These are phyloP conservation scores for Poecilus cupreus DNA, from an alignment of 2,888 invertebrate genomes.

Conservation along the genomic window DNA sequence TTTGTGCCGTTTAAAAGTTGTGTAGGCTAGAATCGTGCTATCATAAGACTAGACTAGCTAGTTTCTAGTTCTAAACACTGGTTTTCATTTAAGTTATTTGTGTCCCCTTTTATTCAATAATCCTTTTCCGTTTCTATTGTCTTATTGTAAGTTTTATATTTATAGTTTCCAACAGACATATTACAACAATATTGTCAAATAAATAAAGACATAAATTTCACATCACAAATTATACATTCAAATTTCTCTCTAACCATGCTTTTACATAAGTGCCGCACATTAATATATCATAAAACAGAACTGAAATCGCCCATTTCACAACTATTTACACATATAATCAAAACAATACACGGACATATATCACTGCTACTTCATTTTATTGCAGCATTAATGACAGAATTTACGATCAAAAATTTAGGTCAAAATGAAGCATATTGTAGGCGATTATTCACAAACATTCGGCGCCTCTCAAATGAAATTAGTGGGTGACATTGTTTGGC, in stretches of 20 bases:
- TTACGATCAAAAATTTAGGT: not conserved
- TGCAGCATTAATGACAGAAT: not conserved
- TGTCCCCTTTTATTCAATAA: too few relatives aligned
- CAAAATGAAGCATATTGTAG: not conserved
- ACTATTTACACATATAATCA: not conserved
- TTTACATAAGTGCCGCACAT: not conserved
- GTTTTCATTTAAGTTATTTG: too few relatives aligned
- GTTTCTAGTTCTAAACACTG: too few relatives aligned
- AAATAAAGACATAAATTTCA: not conserved
- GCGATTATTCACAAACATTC: not conserved
- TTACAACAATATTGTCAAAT: constrained; percentile 17
- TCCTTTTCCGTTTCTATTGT: too few relatives aligned
- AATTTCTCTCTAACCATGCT: not conserved
- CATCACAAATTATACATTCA: constrained; percentile 12
- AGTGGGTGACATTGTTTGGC: constrained; percentile 14
- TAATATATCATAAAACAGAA: constrained; percentile 9
- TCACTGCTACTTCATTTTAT: not conserved
- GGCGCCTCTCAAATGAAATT: not conserved
- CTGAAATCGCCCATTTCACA: not conserved
- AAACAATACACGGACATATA: not conserved
- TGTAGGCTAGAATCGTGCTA: too few relatives aligned
- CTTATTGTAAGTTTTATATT: not conserved
- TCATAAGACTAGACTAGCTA: too few relatives aligned
- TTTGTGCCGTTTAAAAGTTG: too few relatives aligned
- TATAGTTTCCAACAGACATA: not conserved